Conservation (phyloP, 2,888 invertebrate genomes). For the Dasypolia templi region DNA sequence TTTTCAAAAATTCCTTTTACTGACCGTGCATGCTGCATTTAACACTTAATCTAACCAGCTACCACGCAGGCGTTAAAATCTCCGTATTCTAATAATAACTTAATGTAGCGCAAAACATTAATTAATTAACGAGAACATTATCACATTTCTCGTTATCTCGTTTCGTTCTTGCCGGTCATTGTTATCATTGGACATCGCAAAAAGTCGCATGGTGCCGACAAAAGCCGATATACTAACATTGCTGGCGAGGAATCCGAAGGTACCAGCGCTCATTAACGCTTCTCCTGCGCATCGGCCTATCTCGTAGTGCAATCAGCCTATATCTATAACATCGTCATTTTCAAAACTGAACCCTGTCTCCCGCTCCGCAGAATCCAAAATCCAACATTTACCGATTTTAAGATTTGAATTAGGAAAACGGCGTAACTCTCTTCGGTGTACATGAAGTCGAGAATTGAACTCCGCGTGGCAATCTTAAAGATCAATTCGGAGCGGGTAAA, state of each 20-base stretch:
- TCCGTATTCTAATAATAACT: conserved; percentile 67
- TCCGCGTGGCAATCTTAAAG: conserved; percentile 19
- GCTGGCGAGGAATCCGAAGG: conserved; percentile 85
- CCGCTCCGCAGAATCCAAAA: not conserved
- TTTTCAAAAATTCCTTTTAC: not conserved
- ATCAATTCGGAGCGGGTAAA: conserved; percentile 21
- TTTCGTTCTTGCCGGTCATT: conserved; percentile 77
- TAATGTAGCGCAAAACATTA: conserved; percentile 66
- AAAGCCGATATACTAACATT: conserved; percentile 87
- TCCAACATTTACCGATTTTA: not conserved
- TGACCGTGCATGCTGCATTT: not conserved
- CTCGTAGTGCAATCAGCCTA: conserved; percentile 70
- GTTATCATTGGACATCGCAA: conserved; percentile 89
- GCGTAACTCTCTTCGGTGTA: conserved; percentile 47
- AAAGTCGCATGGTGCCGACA: conserved; percentile 88
- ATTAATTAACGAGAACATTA: conserved; percentile 68
- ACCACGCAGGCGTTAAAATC: conserved; percentile 53
- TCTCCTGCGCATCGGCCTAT: conserved; percentile 75
- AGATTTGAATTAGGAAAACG: conserved; percentile 58
- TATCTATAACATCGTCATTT: conserved; percentile 46
- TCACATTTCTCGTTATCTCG: conserved; percentile 69
- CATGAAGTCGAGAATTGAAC: conserved; percentile 14
- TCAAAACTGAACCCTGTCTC: conserved; percentile 37
- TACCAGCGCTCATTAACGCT: conserved; percentile 89
- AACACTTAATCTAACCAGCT: conserved; percentile 26